Conservation (phyloP, 2,113 vertebrate species). For the Coreoperca whiteheadi region DNA sequence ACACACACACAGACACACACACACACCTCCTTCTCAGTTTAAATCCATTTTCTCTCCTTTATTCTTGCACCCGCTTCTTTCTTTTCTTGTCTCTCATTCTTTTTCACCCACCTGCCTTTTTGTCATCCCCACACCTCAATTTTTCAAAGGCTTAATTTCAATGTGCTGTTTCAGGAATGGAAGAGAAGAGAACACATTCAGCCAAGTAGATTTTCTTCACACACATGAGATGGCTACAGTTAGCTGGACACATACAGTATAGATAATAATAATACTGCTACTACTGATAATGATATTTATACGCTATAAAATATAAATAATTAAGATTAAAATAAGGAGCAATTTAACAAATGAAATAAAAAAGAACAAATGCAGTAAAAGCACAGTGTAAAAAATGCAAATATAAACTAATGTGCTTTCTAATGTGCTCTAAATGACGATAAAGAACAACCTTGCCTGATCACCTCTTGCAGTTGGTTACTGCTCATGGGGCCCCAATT, state of each 20-base stretch:
- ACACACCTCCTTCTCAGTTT: neutral
- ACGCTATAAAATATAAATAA: too few species aligned
- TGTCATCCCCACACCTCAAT: slow-evolving; percentile 5
- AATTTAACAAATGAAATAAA: too few species aligned
- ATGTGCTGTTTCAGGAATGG: neutral
- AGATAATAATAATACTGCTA: neutral
- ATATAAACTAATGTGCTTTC: too few species aligned
- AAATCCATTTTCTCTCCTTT: slow-evolving; percentile 27
- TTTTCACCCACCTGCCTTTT: slow-evolving; percentile 33
- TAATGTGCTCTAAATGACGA: too few species aligned
- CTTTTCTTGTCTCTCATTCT: neutral
- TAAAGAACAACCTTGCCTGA: too few species aligned
- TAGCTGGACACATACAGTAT: neutral
- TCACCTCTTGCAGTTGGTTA: too few species aligned
- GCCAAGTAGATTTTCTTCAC: neutral
- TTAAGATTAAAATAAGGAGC: too few species aligned
- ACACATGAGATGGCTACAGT: neutral
- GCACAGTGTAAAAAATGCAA: too few species aligned
- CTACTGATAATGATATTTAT: too few species aligned
- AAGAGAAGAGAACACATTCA: neutral
- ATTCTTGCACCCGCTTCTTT: slow-evolving; percentile 22
- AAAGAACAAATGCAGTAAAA: too few species aligned
- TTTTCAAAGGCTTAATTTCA: slow-evolving; percentile 19
- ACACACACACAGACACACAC: slow-evolving; percentile 16
- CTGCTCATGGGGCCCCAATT: too few species aligned